Evolutionary conservation across 2,888 invertebrate genomes (phyloP), one percentile per base, ranked within the genome.

Genomic region (Prenolepis imparis): DNA sequence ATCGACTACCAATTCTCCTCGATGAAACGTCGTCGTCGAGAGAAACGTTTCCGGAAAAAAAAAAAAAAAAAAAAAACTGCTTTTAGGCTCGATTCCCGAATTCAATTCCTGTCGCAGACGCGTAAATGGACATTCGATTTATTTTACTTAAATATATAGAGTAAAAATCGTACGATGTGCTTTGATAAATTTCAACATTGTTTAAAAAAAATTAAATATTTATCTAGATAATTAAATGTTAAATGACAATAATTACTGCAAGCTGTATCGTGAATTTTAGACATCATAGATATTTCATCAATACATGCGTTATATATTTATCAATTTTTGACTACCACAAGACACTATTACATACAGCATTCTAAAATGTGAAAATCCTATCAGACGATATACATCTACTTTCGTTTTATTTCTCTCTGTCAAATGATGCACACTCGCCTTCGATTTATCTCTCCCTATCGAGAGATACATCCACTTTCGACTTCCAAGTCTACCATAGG

Each of bases 81-180:
- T 59, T 70, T 59, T 36, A 59, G 8, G 11, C 9, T 44, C 41
- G n/a, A 3, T 57, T 32, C 3, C 24, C 15, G 28, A 70, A 68
- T 78, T 78, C 70, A 70, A 70, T 78, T 77, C 12, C 57, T 59
- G 72, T 4, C 21, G 3, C 32, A 8, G 21, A 68, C 39, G 41
- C 3, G 11, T 70, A 57, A 70, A 78, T 59, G 70, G 57, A 77
- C 15, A 21, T 41, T 11, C 6, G 44, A 59, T 70, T 77, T 68
- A 39, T 77, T 70, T 59, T 18, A 55, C 39, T 18, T 39, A 67
- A 67, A 55, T 52, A 44, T n/a, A n/a, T n/a, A 55, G 67, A 21
- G 39, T 24, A 18, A 32, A n/a, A 3, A 15, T 28, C 15, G 8
- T 66, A 21, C 4, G 2, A 36, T 12, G 39, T n/a, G 52, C 8